Evolutionary conservation across 2,888 invertebrate species (phyloP), one percentile per base, ranked within the genome.

Genomic region (Tridacna gigas): DNA sequence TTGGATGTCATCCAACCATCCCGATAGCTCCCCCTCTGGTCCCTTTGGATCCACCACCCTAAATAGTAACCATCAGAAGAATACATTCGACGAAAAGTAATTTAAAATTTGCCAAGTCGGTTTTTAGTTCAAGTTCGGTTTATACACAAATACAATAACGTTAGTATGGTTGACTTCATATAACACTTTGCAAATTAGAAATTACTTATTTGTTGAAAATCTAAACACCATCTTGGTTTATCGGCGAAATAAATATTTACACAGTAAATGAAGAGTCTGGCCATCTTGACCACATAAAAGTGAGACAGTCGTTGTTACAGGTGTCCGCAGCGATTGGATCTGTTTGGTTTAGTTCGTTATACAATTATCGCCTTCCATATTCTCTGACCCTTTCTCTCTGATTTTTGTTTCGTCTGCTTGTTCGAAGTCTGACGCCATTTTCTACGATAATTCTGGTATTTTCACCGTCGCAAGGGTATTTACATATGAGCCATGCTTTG

Each of bases 361-460:
- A 71, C 78, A 78, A 78, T 78, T 78, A 78, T 71, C 78, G 61
- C 78, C 71, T 20, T 56, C 60, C 56, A 61, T 61, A 26, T 65
- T 25, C 15, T 28, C 65, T 65, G 25, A 65, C 65, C 65, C 65
- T 65, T 65, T 7, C 37, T 37, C 37, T 26, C 26, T 51, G 18
- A 51, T 13, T n/a, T n/a, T n/a, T n/a, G n/a, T n/a, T n/a, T n/a
- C n/a, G n/a, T n/a, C n/a, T n/a, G n/a, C n/a, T n/a, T n/a, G n/a
- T n/a, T n/a, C n/a, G n/a, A n/a, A n/a, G n/a, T 56, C 4, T 20
- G 56, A 18, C 56, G 1, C 2, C 18, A 9, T n/a, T 20, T n/a
- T 56, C 1, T 9, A 20, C 56, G 1, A 56, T 56, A 18, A 20
- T 56, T 20, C 18, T 56, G 4, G 4, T 56, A 56, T 20, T 56